Percentiles rank a stretch among this genome's conserved stretches.
Conservation (phyloP, 2,888 invertebrate genomes). For the Ophion costatus region DNA sequence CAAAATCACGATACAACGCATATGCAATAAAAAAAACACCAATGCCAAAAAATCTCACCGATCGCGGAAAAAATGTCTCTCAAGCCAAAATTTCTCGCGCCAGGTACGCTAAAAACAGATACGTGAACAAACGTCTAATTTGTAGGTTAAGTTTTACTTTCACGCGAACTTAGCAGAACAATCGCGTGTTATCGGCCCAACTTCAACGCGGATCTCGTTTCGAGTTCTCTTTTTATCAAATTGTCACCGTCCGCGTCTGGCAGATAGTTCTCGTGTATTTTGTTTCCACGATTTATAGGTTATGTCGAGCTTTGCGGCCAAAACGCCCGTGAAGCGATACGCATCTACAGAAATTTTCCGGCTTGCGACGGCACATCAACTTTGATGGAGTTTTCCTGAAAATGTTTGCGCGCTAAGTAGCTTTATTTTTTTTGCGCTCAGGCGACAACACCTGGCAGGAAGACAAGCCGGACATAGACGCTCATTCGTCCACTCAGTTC, state of each 20-base stretch:
- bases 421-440: constrained; percentile 46
- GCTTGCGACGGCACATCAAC: not conserved
- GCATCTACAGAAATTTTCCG: not conserved
- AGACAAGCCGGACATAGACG: constrained; percentile 86
- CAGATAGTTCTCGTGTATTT: not conserved
- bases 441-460: constrained; percentile 81
- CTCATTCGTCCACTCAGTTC: constrained; percentile 87
- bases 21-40: not conserved
- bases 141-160: constrained; percentile 40
- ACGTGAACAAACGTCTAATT: constrained; percentile 16
- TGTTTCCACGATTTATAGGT: not conserved
- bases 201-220: not conserved
- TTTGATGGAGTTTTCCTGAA: not conserved
- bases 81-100: constrained; percentile 64
- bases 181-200: not conserved
- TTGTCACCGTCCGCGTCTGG: not conserved
- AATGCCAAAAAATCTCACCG: not conserved
- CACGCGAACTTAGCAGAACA: not conserved
- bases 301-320: not conserved
- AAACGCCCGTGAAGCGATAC: not conserved
- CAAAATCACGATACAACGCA: not conserved
- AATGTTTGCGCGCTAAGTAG: not conserved
- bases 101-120: constrained; percentile 52
- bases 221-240: not conserved
- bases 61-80: constrained; percentile 51